Evolutionary conservation across 1,140 invertebrate species (phyloP).

Genomic region (Drosophila erecta): DNA sequence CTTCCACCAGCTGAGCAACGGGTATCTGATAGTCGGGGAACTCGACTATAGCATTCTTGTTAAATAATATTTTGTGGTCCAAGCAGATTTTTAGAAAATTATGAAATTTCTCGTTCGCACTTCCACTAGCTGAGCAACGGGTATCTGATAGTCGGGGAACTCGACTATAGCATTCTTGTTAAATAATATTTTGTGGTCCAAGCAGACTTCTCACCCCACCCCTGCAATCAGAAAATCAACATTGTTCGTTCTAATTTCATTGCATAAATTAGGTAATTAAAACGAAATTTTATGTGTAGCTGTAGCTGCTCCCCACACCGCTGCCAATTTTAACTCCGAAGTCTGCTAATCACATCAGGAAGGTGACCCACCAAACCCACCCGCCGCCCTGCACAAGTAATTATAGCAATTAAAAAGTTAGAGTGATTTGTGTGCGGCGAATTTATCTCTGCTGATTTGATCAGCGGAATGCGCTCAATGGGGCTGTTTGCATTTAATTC

Average conservation of each 20-base stretch:
- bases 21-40: no score
- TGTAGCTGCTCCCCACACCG: constrained; percentile 19
- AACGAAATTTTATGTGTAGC: constrained; percentile 46
- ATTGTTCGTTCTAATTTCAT: constrained; percentile 20
- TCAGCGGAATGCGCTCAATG: constrained; percentile 30
- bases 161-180: no score
- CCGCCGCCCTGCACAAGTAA: constrained; percentile 46
- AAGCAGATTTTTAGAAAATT: background rate
- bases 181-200: background rate
- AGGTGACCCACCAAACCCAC: constrained; percentile 2
- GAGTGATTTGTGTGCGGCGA: constrained; percentile 50
- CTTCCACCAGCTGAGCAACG: no score
- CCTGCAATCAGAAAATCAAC: constrained; percentile 16
- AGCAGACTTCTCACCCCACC: constrained; percentile 3
- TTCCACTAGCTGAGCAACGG: no score
- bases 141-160: no score
- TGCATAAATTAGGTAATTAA: constrained; percentile 34
- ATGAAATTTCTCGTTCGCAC: no score
- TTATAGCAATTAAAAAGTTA: constrained; percentile 73
- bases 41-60: no score
- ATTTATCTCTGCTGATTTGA: constrained; percentile 61
- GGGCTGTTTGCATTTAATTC: constrained; percentile 9
- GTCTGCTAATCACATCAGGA: constrained; percentile 54
- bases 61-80: no score
- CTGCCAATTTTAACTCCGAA: constrained; percentile 25